A percentile compares a stretch with the other conserved stretches of the same genome.
phyloP scores from a whole-genome alignment of 2,113 vertebrate species.

The Calypte anna region DNA sequence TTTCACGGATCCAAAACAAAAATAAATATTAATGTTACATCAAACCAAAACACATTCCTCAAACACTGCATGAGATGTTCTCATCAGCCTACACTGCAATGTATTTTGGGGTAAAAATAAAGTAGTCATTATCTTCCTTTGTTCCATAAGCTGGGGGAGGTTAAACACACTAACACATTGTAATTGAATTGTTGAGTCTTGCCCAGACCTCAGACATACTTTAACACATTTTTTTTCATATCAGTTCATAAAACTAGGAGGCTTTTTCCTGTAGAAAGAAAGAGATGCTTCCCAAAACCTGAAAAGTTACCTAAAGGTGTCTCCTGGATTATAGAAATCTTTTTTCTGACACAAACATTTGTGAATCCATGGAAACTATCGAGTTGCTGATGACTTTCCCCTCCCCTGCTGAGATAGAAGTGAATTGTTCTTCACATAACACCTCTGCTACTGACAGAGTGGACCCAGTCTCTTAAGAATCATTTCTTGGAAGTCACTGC shows the following conservation, averaged over 20 bases:
- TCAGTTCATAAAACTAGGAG: background rate
- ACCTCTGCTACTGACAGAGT: background rate
- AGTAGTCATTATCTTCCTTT: background rate
- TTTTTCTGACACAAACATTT: background rate
- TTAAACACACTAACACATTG: background rate
- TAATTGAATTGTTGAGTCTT: background rate
- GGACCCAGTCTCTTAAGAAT: background rate
- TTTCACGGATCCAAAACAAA: too few relatives aligned
- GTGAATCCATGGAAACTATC: background rate
- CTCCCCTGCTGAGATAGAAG: background rate
- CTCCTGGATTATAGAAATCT: background rate
- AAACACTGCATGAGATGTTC: background rate
- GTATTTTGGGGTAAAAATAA: background rate
- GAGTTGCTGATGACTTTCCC: background rate
- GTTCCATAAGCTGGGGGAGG: fast-evolving
- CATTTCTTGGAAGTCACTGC: background rate
- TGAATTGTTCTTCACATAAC: background rate
- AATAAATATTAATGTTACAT: too few relatives aligned
- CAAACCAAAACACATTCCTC: background rate
- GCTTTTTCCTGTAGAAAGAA: background rate
- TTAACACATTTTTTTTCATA: background rate
- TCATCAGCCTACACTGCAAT: background rate
- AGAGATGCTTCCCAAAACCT: background rate
- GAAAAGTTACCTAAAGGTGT: background rate
- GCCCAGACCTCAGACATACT: background rate